Base-by-base conservation (phyloP, 2,797 vertebrate species). In the Danionella dracula region DNA sequence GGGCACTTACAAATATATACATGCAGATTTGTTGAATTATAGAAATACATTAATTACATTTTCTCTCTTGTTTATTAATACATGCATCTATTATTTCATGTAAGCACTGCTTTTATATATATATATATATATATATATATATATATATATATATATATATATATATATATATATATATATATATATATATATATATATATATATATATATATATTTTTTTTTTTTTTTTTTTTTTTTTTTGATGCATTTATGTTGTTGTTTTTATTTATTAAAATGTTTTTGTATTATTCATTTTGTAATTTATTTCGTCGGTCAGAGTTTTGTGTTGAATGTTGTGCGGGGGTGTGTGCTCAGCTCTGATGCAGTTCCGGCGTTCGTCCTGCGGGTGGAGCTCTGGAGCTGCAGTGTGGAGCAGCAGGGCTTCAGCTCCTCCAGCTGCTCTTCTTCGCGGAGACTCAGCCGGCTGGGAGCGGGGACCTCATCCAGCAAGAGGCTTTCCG, bases 321-420 rank as follows among this genome's bases (percentile, higher is more conserved):
- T n/a, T n/a, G n/a, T n/a, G 23, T 27, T 27, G 3, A 27, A 3
- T 53, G 8, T 5, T 21, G 19, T 27, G 4, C n/a, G 1, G 9
- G 27, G 2, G 4, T 73, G 35, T 81, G 6, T 46, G 8, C 19
- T 8, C 73, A 94, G 93, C 78, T 66, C 70, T 0, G 87, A 91
- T 4, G 90, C 86, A 0, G 81, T 81, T 8, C 92, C 92, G 0
- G 86, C 79, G 17, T 94, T 95, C 3, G 86, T 88, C 75, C 82
- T 95, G 49, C 85, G 85, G 0, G 79, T 93, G 19, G 92, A 94
- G 79, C 83, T 95, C 8, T 94, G 92, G 73, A 93, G 92, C 54
- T 90, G 89, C 12, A 86, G 82, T 12, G 63, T 82, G 37, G 84
- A 85, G 0, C 91, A 92, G 40, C 91, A 91, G 23, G 23, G 3